phyloP scores from a whole-genome alignment of 2,113 vertebrate species.

The Natator depressus region DNA sequence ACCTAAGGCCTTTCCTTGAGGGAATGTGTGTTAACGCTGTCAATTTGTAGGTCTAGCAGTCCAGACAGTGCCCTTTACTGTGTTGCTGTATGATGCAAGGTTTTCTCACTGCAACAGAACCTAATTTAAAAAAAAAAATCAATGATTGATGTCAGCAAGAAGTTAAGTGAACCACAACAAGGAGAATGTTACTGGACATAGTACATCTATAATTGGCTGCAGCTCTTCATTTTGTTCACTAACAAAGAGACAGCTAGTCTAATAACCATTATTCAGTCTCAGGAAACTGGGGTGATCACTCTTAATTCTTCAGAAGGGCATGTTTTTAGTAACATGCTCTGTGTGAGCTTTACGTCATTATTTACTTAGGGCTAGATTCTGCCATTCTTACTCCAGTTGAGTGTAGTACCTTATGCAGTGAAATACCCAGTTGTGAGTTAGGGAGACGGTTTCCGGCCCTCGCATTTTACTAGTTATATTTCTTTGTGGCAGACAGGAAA shows the following conservation, averaged over 20 bases:
- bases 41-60: conserved; percentile 48
- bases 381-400: conserved; percentile 51
- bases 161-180: conserved; percentile 55
- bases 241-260: conserved; percentile 54
- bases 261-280: conserved; percentile 47
- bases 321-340: conserved; percentile 52
- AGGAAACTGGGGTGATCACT: conserved; percentile 27
- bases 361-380: conserved; percentile 35
- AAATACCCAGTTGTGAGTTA: conserved; percentile 15
- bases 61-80: conserved; percentile 62
- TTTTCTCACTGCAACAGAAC: conserved; percentile 66
- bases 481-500: neutral
- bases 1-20: conserved; percentile 23
- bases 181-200: conserved; percentile 62
- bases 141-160: conserved; percentile 64
- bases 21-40: conserved; percentile 40
- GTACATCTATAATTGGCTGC: conserved; percentile 31
- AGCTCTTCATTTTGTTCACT: conserved; percentile 54
- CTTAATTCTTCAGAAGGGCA: conserved; percentile 60
- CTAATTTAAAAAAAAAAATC: conserved; percentile 49
- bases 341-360: conserved; percentile 33
- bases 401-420: conserved; percentile 56
- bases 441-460: neutral
- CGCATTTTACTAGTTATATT: neutral
- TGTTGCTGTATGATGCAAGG: conserved; percentile 49